Evolutionary conservation across 1,140 invertebrate species (phyloP), one percentile per base, ranked within the genome.

Genomic region (Teleogryllus occipitalis): DNA sequence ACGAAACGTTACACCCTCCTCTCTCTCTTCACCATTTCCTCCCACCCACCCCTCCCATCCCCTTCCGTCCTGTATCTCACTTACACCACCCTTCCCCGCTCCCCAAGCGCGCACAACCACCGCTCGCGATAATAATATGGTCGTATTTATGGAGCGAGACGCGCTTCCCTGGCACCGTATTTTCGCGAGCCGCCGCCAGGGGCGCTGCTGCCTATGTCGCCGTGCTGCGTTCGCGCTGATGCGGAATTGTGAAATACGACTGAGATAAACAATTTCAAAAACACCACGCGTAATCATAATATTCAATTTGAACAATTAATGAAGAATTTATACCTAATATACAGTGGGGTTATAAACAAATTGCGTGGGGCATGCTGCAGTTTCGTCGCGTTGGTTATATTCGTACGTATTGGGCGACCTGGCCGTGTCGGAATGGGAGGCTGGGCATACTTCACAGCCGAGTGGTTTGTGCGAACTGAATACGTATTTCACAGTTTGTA

Each of bases 291-390:
- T 65, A 65, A 65, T 65, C 54, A 65, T 65, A 65, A 65, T 65
- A 65, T 65, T 65, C 54, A 65, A 65, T 65, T 65, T 65, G 54
- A 65, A 65, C 54, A 65, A 65, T 65, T 65, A 65, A 65, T 65
- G 54, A 65, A 65, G 54, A 65, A 65, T 65, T 65, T 65, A 65
- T 65, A 65, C 54, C 54, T 65, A 65, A 65, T 65, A 65, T 65
- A 65, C 54, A 18, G 54, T 7, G 3, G 54, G 54, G 54, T 65
- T 65, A 65, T 65, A 65, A 14, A 65, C 54, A 65, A 65, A 65
- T 65, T 65, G 54, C 54, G 54, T 18, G 10, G 18, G 54, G 0
- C 54, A 39, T 65, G 54, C 54, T 10, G 54, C 54, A 65, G 54
- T 65, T 65, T 65, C 18, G 54, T 65, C 54, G 54, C 54, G 10